Percentiles rank a stretch among this genome's conserved stretches.
These are phyloP conservation scores for Mormyrops boulengeri DNA, from an alignment of 2,797 vertebrate genomes.

Conservation along the genomic window DNA sequence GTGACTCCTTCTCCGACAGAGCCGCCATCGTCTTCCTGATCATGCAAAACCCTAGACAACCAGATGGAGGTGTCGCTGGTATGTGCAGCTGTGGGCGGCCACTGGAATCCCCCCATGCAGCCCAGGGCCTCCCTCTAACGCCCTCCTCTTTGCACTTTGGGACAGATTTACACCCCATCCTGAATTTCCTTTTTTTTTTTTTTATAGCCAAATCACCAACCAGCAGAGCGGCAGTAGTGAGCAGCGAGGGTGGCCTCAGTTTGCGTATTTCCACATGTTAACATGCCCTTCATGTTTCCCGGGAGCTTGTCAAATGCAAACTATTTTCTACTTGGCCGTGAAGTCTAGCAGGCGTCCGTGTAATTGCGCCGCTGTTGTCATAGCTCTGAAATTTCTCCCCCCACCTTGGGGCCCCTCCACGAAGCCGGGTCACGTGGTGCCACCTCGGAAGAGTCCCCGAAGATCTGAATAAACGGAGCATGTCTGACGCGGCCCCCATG, in stretches of 20 bases:
- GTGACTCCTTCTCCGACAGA: no score
- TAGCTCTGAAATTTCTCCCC: neutral
- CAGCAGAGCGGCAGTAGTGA: neutral
- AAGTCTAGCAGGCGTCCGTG: neutral
- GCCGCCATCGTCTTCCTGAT: no score
- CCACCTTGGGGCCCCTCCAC: neutral
- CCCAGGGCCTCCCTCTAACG: no score
- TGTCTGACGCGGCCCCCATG: neutral
- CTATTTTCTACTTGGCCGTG: constrained; percentile 11
- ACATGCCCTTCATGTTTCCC: constrained; percentile 11
- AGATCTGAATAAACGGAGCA: neutral
- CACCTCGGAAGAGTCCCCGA: neutral
- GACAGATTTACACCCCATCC: neutral
- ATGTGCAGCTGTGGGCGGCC: no score
- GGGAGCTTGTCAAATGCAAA: constrained; percentile 16
- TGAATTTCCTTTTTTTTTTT: no score
- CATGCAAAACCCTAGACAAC: no score
- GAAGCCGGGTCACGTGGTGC: neutral
- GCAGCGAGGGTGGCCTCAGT: neutral
- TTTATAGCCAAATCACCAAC: neutral
- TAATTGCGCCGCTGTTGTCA: neutral
- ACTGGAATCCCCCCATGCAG: no score
- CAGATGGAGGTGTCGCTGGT: no score
- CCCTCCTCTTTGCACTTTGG: no score
- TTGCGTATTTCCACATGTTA: neutral